Conservation (phyloP, 2,797 vertebrate species). For the Chelidonichthys spinosus region DNA sequence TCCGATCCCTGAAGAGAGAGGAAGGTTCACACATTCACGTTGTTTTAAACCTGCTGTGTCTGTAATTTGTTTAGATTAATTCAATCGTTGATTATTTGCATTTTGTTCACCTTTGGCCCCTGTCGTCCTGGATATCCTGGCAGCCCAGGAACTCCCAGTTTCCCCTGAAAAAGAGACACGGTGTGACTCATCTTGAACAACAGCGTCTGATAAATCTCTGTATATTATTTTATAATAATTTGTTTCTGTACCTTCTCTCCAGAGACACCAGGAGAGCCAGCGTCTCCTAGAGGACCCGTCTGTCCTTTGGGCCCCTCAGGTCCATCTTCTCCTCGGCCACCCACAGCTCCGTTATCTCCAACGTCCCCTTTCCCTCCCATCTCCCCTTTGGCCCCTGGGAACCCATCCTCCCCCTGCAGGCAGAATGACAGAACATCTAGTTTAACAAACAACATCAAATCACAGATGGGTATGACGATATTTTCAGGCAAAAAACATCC, state of each 20-base stretch:
- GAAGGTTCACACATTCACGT: slow-evolving; percentile 3
- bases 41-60: background rate
- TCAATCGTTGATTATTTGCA: background rate
- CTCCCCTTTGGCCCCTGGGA: slow-evolving; percentile 95
- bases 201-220: background rate
- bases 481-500: slow-evolving; percentile 13
- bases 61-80: background rate
- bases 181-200: background rate
- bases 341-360: slow-evolving; percentile 89
- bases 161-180: slow-evolving; percentile 80
- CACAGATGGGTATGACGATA: slow-evolving; percentile 1
- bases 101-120: slow-evolving; percentile 86
- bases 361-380: slow-evolving; percentile 94
- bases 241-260: slow-evolving; percentile 92
- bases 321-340: slow-evolving; percentile 92
- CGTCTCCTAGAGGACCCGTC: slow-evolving; percentile 89
- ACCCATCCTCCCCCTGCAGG: slow-evolving; percentile 95
- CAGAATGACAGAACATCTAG: slow-evolving; percentile 2
- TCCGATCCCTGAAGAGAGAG: slow-evolving; percentile 87
- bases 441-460: slow-evolving; percentile 3
- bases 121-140: slow-evolving; percentile 90
- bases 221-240: too few relatives aligned
- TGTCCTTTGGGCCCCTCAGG: slow-evolving; percentile 95
- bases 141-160: slow-evolving; percentile 90
- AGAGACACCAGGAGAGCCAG: slow-evolving; percentile 84